Evolutionary conservation across 2,888 invertebrate genomes (phyloP), one percentile per base, ranked within the genome.

Genomic region (Eurytoma adleriae): DNA sequence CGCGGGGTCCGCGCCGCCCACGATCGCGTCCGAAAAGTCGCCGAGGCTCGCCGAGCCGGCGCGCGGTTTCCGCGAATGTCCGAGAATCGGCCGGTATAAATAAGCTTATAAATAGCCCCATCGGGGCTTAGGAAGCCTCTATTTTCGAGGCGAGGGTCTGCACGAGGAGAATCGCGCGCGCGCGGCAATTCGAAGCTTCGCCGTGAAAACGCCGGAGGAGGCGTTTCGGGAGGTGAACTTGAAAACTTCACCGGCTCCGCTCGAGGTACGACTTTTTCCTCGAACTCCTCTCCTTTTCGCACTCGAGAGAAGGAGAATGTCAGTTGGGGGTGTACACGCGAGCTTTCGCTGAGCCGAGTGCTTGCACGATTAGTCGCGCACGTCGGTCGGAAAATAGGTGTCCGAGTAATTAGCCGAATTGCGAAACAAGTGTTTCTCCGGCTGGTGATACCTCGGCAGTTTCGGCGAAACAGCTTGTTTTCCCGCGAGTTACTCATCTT

Each of bases 81-180:
- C 69, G 62, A 73, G 69, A 69, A 72, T 66, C 54, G 50, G 52
- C 14, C 20, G 40, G 57, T 78, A 78, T 81, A 81, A 81, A 81
- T 78, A 78, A 76, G 59, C 57, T 62, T 78, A 78, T 62, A 81
- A 81, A 81, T 81, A 78, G 74, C 68, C 10, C 40, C 64, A 57
- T 52, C 62, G 80, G 67, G 20, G 13, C 7, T 24, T 24, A 50
- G 48, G 59, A 52, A 68, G 56, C 16, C 50, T 56, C 70, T 79
- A 79, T 79, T 75, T 79, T 66, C n/a, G 67, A 66, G 54, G 61
- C 14, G 56, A 56, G 56, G 64, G 48, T 59, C 13, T 12, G 50
- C 68, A 27, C 59, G 62, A 12, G 56, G 2, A 14, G 56, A 16
- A 14, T 7, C 12, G 16, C 14, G 30, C 40, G 64, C 14, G 30